Evolutionary conservation across 2,113 vertebrate genomes (phyloP), one percentile per base, ranked within the genome.

Genomic region (Gymnarchus niloticus): DNA sequence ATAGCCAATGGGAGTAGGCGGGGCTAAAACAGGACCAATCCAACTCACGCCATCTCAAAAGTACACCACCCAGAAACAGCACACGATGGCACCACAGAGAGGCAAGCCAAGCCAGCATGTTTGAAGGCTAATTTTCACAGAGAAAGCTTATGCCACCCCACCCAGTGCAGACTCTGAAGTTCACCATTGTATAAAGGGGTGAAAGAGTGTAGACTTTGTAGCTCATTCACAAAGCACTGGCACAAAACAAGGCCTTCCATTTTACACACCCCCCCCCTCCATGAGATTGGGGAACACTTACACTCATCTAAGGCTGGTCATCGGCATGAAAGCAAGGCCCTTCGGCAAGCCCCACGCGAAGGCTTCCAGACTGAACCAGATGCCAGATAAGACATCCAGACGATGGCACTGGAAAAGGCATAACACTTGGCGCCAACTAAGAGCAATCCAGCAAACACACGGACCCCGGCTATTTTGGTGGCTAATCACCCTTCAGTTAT

Each of bases 381-480:
- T 33, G 44, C 46, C 56, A 48, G 56, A 54, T 0, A 14, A 12
- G 56, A 59, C 46, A 12, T 44, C 28, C 85, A 59, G 76, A 59
- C 21, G 73, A 14, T 80, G 33, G 44, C 6, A 1, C 9, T 19
- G 46, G 44, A 59, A 59, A 49, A 28, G 49, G 54, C 54, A 56
- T 44, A 65, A 33, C 25, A 19, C 37, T 25, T 51, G 52, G 52
- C 52, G 28, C 84, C 84, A 78, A 21, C 84, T 85, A 85, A 56
- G 46, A 61, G 61, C 6, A 44, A 49, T 41, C 59, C 1, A 8
- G 25, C 25, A 28, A 76, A 84, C n/a, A 21, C 28, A 48, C n/a
- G 28, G n/a, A n/a, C 4, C 19, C 82, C 28, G 6, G 14, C 44
- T 48, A 37, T 4, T 19, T 33, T 56, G 1, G 25, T 37, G 48